These are phyloP conservation scores for Dendrolimus kikuchii DNA, from an alignment of 1,140 invertebrate species.

Conservation along the genomic window DNA sequence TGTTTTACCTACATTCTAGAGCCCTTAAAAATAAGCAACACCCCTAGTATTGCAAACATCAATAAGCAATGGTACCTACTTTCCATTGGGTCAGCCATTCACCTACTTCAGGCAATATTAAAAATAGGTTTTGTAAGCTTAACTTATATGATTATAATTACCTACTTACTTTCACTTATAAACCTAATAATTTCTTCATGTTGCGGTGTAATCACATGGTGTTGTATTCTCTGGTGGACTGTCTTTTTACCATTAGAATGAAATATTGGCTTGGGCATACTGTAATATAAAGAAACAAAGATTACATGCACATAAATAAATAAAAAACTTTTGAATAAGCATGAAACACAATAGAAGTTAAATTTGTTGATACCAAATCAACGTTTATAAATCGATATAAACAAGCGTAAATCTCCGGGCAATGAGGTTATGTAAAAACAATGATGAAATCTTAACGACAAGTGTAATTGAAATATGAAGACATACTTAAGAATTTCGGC, in stretches of 20 bases:
- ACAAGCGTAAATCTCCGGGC: slow-evolving; percentile 21
- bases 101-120: background rate
- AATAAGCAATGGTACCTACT: too few relatives aligned
- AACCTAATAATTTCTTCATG: slow-evolving; percentile 84
- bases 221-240: slow-evolving; percentile 74
- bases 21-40: too few relatives aligned
- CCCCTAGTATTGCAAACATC: too few relatives aligned
- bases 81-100: too few relatives aligned
- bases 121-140: background rate
- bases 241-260: slow-evolving; percentile 80
- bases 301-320: background rate
- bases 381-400: slow-evolving; percentile 11
- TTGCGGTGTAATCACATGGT: slow-evolving; percentile 79
- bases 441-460: slow-evolving; percentile 46
- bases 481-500: slow-evolving; percentile 74
- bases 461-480: slow-evolving; percentile 23
- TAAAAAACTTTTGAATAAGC: slow-evolving; percentile 1
- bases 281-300: slow-evolving; percentile 47
- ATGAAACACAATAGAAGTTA: background rate
- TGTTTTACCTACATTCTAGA: too few relatives aligned
- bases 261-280: slow-evolving; percentile 80
- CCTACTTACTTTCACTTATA: slow-evolving; percentile 79
- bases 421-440: slow-evolving; percentile 66
- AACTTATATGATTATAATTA: too few relatives aligned
- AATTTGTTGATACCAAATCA: background rate